These are phyloP conservation scores for Platynereis dumerilii DNA, from an alignment of 2,888 invertebrate genomes.

Conservation along the genomic window DNA sequence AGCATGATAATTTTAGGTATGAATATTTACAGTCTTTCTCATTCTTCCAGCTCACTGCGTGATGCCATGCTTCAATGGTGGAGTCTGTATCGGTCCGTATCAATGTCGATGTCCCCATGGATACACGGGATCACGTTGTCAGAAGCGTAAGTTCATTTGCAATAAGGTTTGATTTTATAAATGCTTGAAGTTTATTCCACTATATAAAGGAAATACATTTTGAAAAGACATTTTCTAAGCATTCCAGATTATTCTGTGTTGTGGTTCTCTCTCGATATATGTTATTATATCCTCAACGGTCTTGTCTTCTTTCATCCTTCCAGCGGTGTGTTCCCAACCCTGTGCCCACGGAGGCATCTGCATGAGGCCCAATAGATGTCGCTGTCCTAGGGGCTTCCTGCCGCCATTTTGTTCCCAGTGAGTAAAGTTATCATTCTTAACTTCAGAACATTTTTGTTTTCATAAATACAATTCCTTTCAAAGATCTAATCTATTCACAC, in stretches of 20 bases:
- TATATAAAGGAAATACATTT: no score
- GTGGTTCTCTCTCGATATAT: background rate
- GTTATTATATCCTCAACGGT: background rate
- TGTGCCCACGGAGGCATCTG: constrained; percentile 86
- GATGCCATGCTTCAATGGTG: constrained; percentile 46
- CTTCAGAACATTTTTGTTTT: no score
- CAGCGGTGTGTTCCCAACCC: constrained; percentile 78
- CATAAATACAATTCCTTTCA: no score
- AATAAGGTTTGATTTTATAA: background rate
- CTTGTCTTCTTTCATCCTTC: constrained; percentile 40
- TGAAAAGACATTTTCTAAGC: background rate
- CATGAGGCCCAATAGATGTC: constrained; percentile 77
- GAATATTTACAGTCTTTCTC: background rate
- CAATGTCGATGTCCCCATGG: constrained; percentile 46
- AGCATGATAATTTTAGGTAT: background rate
- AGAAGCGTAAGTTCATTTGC: constrained; percentile 38
- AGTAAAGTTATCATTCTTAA: no score
- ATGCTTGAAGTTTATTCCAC: background rate
- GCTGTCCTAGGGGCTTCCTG: constrained; percentile 70
- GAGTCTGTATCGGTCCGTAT: constrained; percentile 44
- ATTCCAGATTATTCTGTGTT: background rate
- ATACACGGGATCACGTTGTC: constrained; percentile 44
- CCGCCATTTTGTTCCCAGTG: constrained; percentile 52
- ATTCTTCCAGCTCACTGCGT: constrained; percentile 24
- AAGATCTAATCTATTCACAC: no score